Evolutionary conservation across 1,140 invertebrate genomes (phyloP).

Genomic region (Dolichoris vasculosae): DNA sequence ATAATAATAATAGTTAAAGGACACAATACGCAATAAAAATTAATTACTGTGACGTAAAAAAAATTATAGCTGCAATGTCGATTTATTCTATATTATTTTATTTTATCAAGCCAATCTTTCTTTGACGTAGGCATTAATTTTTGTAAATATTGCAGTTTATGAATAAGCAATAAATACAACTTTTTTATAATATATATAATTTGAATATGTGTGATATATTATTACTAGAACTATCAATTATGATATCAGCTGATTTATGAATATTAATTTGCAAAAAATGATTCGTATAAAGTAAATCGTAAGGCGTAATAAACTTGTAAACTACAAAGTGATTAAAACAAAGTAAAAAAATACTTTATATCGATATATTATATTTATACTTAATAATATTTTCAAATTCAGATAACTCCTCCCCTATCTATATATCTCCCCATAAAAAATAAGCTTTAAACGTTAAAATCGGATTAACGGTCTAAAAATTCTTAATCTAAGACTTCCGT

Average conservation of each 20-base stretch:
- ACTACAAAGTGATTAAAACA: not conserved
- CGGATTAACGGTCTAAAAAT: slow-evolving; percentile 19
- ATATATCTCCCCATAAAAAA: not conserved
- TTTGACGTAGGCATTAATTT: not conserved
- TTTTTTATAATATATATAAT: not conserved
- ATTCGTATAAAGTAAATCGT: not conserved
- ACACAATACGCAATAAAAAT: slow-evolving; percentile 21
- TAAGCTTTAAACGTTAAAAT: slow-evolving; percentile 19
- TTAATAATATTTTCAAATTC: not conserved
- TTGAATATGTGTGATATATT: not conserved
- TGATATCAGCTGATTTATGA: not conserved
- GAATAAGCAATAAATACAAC: not conserved
- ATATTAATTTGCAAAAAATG: not conserved
- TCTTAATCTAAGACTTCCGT: not conserved
- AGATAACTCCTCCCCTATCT: not conserved
- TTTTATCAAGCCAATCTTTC: not conserved
- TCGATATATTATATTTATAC: not conserved
- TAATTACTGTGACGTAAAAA: slow-evolving; percentile 13
- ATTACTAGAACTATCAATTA: not conserved
- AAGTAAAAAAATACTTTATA: not conserved
- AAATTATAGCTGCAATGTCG: not conserved
- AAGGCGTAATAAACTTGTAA: not conserved
- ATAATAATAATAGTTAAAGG: slow-evolving; percentile 8
- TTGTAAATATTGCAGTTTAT: not conserved
- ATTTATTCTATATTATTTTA: slow-evolving; percentile 8